Conservation (phyloP, 2,797 vertebrate genomes). For the Schizothorax lantsangensis region DNA sequence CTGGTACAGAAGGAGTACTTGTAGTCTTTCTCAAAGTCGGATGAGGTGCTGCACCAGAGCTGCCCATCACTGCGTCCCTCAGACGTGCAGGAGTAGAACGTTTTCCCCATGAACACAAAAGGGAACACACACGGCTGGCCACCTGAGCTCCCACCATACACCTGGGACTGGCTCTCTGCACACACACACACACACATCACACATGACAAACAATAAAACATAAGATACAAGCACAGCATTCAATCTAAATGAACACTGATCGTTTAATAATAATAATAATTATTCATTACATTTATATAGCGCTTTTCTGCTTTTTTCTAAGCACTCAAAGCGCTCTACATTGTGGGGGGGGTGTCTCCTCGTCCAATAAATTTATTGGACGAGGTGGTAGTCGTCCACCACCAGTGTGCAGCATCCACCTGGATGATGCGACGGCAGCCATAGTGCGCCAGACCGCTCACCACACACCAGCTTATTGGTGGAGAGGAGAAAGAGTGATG, state of each 20-base stretch:
- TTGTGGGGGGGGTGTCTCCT: no score
- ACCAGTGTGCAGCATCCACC: no score
- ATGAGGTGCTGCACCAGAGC: slow-evolving; percentile 95
- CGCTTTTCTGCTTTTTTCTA: no score
- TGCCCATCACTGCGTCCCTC: slow-evolving; percentile 91
- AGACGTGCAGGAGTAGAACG: slow-evolving; percentile 91
- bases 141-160: slow-evolving; percentile 92
- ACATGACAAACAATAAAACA: neutral
- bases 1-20: slow-evolving; percentile 95
- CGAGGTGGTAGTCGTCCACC: no score
- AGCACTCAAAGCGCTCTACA: no score
- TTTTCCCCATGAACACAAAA: slow-evolving; percentile 90
- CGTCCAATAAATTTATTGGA: no score
- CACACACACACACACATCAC: neutral
- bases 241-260: neutral
- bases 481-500: no score
- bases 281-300: no score
- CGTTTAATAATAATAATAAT: no score
- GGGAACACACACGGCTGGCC: slow-evolving; percentile 93
- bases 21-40: slow-evolving; percentile 89
- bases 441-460: no score
- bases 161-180: slow-evolving; percentile 81
- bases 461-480: no score
- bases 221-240: neutral
- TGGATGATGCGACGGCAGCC: no score